Base-by-base conservation (phyloP, 2,113 vertebrate species). In the Orthonyx spaldingii region DNA sequence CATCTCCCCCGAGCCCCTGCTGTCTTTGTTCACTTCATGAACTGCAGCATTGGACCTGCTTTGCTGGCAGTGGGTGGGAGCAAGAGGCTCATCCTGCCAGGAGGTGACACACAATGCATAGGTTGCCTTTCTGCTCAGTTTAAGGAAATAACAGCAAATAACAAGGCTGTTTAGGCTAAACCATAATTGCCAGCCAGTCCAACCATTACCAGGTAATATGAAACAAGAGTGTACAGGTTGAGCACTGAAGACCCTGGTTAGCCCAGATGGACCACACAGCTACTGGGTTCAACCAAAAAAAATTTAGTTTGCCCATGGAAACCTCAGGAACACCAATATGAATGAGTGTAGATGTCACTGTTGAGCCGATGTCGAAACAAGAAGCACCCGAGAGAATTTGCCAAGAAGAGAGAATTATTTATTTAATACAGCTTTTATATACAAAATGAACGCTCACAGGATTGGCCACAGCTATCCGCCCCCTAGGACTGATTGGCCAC, bases 1-100 rank as follows among this genome's bases (percentile, higher is more conserved):
- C 86, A 90, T 55, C 60, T 94, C 86, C 84, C 96, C 75, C 28
- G 89, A 90, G 95, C 80, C 56, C 80, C 46, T 9, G 47, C 76
- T 84, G 49, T 8, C 76, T 96, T 90, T 84, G 78, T 80, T 84
- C 83, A 24, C 59, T 30, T 46, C 35, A 10, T 14, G 55, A 88
- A 28, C 70, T 53, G 63, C 74, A 89, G 42, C 13, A 15, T 55
- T 1, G 3, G 84, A 81, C 68, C 83, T 9, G 14, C 42, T 88
- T 86, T 74, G 42, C 60, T 1, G 0, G 61, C 59, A 71, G 52
- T 26, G 65, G 69, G 70, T 46, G 42, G 60, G 61, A 84, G 50
- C 46, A 89, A 26, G 55, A 92, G 28, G 24, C 16, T 88, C 18
- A 32, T 53, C 32, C 55, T 77, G 20, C 75, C 70, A 85, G 52